phyloP scores from a whole-genome alignment of 2,888 invertebrate genomes.

The Lasioglossum lativentre region DNA sequence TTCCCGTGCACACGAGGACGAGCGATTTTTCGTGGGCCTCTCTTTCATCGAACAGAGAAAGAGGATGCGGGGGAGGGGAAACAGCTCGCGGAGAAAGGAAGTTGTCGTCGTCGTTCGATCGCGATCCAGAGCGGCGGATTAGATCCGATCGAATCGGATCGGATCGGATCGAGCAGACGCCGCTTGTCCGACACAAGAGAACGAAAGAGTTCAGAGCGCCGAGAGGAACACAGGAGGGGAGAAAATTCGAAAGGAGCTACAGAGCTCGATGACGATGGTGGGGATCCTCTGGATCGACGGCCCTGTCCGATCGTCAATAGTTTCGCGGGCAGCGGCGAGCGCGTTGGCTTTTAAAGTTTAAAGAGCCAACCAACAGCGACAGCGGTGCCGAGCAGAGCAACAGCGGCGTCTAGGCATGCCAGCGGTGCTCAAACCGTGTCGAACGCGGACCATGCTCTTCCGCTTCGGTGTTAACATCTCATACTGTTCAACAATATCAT shows the following conservation, averaged over 20 bases:
- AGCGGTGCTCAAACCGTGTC: conserved; percentile 76
- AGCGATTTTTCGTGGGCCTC: conserved; percentile 23
- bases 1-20: conserved; percentile 20
- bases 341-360: conserved; percentile 83
- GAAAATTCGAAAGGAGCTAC: conserved; percentile 63
- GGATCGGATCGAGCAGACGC: conserved; percentile 21
- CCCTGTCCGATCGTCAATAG: conserved; percentile 74
- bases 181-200: conserved; percentile 6
- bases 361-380: conserved; percentile 76
- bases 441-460: background rate
- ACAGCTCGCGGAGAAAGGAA: conserved; percentile 1
- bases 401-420: conserved; percentile 72
- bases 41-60: background rate
- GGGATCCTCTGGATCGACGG: conserved; percentile 41
- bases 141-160: conserved; percentile 16
- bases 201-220: conserved; percentile 17
- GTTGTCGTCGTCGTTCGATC: conserved; percentile 2
- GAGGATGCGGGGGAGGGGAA: background rate
- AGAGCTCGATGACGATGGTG: conserved; percentile 15
- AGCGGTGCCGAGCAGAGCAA: conserved; percentile 49
- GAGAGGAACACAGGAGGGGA: conserved; percentile 43
- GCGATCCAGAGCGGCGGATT: background rate
- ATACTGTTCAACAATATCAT: background rate
- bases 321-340: conserved; percentile 73
- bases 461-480: background rate